Evolutionary conservation across 2,888 invertebrate species (phyloP), one percentile per base, ranked within the genome.

Genomic region (Nasonia oneida): DNA sequence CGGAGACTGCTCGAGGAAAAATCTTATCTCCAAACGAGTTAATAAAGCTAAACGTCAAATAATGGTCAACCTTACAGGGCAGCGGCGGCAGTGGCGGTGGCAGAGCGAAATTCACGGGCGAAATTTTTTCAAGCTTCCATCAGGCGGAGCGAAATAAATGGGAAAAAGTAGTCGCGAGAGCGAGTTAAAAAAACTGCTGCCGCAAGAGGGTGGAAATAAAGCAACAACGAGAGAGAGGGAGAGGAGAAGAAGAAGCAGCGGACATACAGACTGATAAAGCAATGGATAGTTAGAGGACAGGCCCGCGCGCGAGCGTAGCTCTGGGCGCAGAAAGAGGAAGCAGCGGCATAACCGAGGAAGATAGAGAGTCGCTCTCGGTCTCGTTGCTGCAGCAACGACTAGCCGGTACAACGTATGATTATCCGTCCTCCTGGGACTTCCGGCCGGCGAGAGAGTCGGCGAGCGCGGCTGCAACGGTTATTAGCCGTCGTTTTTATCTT

Each of bases 401-500:
- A 57, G 53, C 12, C 29, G 15, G 89, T 89, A 89, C 90, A 90
- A 90, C 89, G 91, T 90, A 90, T 91, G 92, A 91, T 91, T 91
- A 91, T 90, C 90, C 90, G 88, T 87, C 91, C 91, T 90, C 92
- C 61, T 73, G 91, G 90, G 91, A 91, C 88, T 88, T 87, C 83
- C 88, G 85, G 86, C 57, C 67, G 86, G 76, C 53, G 29, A 70
- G 71, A 37, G 37, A 74, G 81, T 61, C 23, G 57, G 71, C 15
- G 64, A 29, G 50, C 70, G 86, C 70, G 86, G 57, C 37, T 37
- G 87, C 89, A 89, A 91, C 90, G 90, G 92, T 93, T 93, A 93
- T 93, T 93, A 93, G 91, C 92, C 91, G 90, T 90, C 89, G 89
- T 89, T 89, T 93, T 93, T 93, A 92, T 93, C 92, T 93, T 92